A percentile compares a stretch with the other conserved stretches of the same genome.
Evolutionary conservation across 2,797 vertebrate genomes (phyloP).

Genomic region (Apogon talboti): DNA sequence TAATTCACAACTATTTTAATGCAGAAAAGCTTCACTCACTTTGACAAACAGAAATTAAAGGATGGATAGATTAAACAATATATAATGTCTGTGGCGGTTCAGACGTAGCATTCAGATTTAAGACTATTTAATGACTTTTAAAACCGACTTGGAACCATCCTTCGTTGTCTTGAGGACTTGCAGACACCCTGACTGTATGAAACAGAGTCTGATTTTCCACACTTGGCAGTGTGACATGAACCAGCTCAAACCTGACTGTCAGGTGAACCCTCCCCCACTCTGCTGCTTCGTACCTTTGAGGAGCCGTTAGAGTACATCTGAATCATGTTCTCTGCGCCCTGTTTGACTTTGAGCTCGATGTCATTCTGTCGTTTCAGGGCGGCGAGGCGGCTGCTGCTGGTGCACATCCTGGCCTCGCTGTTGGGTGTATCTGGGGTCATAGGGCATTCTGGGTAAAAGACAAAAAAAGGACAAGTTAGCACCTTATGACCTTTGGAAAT

Average conservation of each 20-base stretch:
- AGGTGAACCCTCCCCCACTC: background rate
- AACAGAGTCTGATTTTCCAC: background rate
- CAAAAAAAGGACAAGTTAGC: constrained; percentile 7
- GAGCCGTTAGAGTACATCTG: constrained; percentile 97
- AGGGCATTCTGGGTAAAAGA: constrained; percentile 88
- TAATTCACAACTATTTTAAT: too few relatives aligned
- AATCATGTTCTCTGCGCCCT: constrained; percentile 99
- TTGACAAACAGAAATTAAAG: too few relatives aligned
- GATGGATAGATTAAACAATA: too few relatives aligned
- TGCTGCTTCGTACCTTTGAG: constrained; percentile 88
- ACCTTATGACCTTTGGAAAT: constrained; percentile 10
- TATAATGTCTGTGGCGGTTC: too few relatives aligned
- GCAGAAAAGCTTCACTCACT: too few relatives aligned
- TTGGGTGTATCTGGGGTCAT: constrained; percentile 94
- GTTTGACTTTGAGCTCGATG: constrained; percentile 98
- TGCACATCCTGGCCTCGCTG: constrained; percentile 89
- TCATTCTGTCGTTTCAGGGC: constrained; percentile 95
- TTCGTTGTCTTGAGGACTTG: too few relatives aligned
- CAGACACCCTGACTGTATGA: background rate
- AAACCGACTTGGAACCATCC: too few relatives aligned
- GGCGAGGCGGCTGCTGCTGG: constrained; percentile 90
- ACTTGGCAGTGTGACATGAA: constrained; percentile 6
- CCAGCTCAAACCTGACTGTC: constrained; percentile 24
- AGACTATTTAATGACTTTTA: too few relatives aligned
- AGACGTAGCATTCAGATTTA: too few relatives aligned